Evolutionary conservation across 1,140 invertebrate species (phyloP), one percentile per base, ranked within the genome.

Genomic region (Papilio polytes): DNA sequence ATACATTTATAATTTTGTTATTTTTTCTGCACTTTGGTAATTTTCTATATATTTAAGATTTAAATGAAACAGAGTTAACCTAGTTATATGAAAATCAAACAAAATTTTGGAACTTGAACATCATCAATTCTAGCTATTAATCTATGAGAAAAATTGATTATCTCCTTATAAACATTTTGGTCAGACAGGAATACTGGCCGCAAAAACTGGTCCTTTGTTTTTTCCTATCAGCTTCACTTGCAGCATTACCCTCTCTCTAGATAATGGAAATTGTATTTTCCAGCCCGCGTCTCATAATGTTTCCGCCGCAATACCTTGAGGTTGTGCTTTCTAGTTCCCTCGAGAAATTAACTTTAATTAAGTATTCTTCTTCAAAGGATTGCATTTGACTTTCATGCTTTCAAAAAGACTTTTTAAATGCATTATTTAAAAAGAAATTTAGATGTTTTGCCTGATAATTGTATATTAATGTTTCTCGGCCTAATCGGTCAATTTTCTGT

Each of bases 311-410:
- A 66, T 63, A 63, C 46, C 77, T 63, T 78, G 77, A 63, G 77
- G 31, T 41, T 78, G 46, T 78, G 46, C 77, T 78, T 78, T 63
- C 77, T 63, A 20, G 77, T 63, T 78, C 77, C 77, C 77, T 20
- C 36, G 77, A 78, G 77, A 78, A 78, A 78, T 78, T 78, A 78
- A 78, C 22, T 78, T 78, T 78, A 78, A 78, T 46, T 78, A 78
- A 78, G 77, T 18, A 63, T 78, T 78, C 77, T 78, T 22, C 77
- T 63, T 44, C 46, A 63, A 78, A 66, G 59, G 56, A 78, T 78
- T 63, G 53, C 56, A 46, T 78, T 78, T 78, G 44, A 63, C 31
- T 78, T 78, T 78, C n/a, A 63, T 78, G 36, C 41, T 66, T 31
- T 31, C 13, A 13, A 3, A 44, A 20, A 22, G 26, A 31, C 22